phyloP scores from a whole-genome alignment of 1,140 invertebrate genomes.

The Brachionus rubens region DNA sequence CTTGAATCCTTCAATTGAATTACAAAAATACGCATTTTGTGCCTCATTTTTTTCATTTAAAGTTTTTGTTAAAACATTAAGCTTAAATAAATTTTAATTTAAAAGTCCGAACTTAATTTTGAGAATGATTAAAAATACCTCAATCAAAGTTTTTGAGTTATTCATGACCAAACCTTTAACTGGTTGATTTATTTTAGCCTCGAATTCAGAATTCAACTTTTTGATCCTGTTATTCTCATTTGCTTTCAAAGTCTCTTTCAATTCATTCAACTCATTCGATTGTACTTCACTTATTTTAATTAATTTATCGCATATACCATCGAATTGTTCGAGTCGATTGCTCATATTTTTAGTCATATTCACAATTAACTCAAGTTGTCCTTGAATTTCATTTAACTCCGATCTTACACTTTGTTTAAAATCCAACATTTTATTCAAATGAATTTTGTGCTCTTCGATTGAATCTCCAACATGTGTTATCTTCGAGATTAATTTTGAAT shows the following conservation, averaged over 20 bases:
- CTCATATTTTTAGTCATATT: background rate
- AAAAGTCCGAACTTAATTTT: background rate
- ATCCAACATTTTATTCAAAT: background rate
- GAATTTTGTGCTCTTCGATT: background rate
- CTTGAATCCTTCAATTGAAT: conserved; percentile 21
- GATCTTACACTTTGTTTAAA: background rate
- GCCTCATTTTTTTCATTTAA: conserved; percentile 6
- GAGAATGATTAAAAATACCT: background rate
- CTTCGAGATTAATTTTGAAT: background rate
- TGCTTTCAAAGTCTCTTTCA: background rate
- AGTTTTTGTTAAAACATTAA: conserved; percentile 9
- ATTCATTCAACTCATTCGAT: background rate
- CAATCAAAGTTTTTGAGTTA: background rate
- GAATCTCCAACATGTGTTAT: background rate
- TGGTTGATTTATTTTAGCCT: background rate
- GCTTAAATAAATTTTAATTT: background rate
- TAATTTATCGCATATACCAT: background rate
- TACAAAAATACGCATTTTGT: background rate
- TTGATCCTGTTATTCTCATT: background rate
- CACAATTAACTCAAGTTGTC: background rate
- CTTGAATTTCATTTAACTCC: background rate
- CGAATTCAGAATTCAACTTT: background rate
- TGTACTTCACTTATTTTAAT: background rate
- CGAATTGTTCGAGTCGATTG: background rate
- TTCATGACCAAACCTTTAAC: background rate